A percentile compares a stretch with the other conserved stretches of the same genome.
These are phyloP conservation scores for Conus ventricosus DNA, from an alignment of 1,140 invertebrate genomes.

Conservation along the genomic window DNA sequence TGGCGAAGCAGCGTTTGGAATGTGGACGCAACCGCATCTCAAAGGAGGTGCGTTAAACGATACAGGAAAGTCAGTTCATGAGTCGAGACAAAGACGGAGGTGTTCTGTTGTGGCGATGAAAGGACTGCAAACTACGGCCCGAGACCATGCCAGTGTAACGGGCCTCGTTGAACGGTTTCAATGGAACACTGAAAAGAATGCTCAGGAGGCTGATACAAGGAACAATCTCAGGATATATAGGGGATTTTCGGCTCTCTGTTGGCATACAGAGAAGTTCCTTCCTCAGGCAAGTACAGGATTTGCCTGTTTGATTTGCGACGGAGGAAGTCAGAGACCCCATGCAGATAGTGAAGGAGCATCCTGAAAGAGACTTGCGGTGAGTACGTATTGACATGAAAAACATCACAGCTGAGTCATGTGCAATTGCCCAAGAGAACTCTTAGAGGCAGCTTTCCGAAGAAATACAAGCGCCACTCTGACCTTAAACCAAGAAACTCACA, in stretches of 20 bases:
- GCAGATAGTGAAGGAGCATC: constrained; percentile 36
- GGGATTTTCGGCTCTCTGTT: constrained; percentile 57
- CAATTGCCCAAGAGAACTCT: constrained; percentile 33
- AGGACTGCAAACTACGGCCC: not conserved
- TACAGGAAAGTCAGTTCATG: constrained; percentile 73
- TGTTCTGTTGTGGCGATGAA: constrained; percentile 12
- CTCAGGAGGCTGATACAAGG: constrained; percentile 57
- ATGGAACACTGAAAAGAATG: constrained; percentile 26
- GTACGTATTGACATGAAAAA: constrained; percentile 47
- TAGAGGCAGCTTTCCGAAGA: not conserved
- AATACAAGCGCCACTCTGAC: not conserved
- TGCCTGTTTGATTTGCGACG: not conserved
- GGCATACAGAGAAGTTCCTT: constrained; percentile 33
- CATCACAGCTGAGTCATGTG: constrained; percentile 28
- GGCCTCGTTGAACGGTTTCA: constrained; percentile 27
- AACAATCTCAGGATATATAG: constrained; percentile 39
- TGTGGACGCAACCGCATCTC: constrained; percentile 65
- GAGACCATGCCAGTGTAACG: constrained; percentile 32
- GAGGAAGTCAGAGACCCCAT: constrained; percentile 48
- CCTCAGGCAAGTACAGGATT: constrained; percentile 34
- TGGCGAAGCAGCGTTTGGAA: constrained; percentile 55
- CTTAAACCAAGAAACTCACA: not conserved
- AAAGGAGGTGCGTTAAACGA: constrained; percentile 72
- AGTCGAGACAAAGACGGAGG: constrained; percentile 6
- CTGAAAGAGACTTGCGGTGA: constrained; percentile 42